Percentiles rank a stretch among this genome's conserved stretches.
These are phyloP conservation scores for Campoplex capitator DNA, from an alignment of 2,888 invertebrate genomes.

Conservation along the genomic window DNA sequence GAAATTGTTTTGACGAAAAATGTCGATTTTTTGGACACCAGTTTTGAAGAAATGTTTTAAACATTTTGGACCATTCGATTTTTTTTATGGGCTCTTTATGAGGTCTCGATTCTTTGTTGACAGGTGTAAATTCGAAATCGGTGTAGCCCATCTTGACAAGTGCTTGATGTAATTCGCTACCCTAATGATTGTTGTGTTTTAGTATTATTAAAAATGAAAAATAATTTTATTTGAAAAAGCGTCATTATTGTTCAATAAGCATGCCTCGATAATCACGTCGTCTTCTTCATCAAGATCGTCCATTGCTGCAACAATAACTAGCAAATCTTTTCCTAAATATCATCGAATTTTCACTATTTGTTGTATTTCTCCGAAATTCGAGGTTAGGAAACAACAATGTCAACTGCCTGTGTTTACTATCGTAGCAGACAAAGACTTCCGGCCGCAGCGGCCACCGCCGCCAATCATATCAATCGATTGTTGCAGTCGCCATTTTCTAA, in stretches of 20 bases:
- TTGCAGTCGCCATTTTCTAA: neutral
- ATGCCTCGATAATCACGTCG: conserved; percentile 79
- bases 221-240: neutral
- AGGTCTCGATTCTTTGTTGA: conserved; percentile 36
- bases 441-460: neutral
- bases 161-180: conserved; percentile 78
- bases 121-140: conserved; percentile 77
- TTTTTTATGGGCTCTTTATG: neutral
- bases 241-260: conserved; percentile 8
- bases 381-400: conserved; percentile 25
- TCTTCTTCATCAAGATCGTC: conserved; percentile 76
- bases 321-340: neutral
- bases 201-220: neutral
- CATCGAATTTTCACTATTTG: neutral
- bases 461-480: neutral
- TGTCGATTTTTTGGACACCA: conserved; percentile 3
- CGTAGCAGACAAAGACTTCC: neutral
- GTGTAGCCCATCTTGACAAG: conserved; percentile 78
- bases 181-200: conserved; percentile 71
- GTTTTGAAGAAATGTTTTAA: conserved; percentile 14
- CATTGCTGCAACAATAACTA: conserved; percentile 28
- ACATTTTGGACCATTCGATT: neutral
- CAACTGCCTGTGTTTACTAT: neutral
- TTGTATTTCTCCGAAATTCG: conserved; percentile 5
- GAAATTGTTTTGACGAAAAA: conserved; percentile 70